Percentiles rank a stretch among this genome's conserved stretches.
These are phyloP conservation scores for Protosalanx chinensis DNA, from an alignment of 2,797 vertebrate genomes.

Conservation along the genomic window DNA sequence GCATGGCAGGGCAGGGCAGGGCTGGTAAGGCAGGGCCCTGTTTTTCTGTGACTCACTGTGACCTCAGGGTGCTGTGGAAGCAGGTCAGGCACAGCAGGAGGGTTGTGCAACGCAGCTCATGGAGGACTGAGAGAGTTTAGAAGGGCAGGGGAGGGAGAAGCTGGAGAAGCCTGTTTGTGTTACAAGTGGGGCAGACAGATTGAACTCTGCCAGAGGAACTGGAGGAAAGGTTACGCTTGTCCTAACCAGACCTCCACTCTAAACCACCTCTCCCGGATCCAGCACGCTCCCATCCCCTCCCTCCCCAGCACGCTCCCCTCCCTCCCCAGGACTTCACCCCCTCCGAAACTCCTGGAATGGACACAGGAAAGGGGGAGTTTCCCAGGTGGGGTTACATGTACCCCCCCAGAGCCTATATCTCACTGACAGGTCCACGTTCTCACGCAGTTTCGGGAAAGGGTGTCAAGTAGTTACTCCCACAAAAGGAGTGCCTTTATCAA, in stretches of 20 bases:
- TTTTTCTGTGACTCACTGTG: slow-evolving; percentile 58
- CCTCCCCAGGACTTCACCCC: slow-evolving; percentile 17
- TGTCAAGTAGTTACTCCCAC: slow-evolving; percentile 34
- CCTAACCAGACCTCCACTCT: slow-evolving; percentile 60
- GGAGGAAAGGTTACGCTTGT: slow-evolving; percentile 76
- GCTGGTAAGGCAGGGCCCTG: slow-evolving; percentile 36
- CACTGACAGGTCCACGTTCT: slow-evolving; percentile 35
- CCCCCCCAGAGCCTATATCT: slow-evolving; percentile 43
- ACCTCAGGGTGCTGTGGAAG: slow-evolving; percentile 49
- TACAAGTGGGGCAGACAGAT: slow-evolving; percentile 64
- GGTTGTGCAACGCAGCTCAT: slow-evolving; percentile 5
- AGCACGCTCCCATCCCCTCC: slow-evolving; percentile 41
- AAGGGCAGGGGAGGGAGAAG: slow-evolving; percentile 41
- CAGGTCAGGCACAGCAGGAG: slow-evolving; percentile 32
- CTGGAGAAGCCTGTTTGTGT: slow-evolving; percentile 59
- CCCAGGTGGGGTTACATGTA: slow-evolving; percentile 67
- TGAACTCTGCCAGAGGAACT: slow-evolving; percentile 68
- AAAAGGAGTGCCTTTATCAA: slow-evolving; percentile 22
- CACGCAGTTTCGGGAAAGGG: slow-evolving; percentile 30
- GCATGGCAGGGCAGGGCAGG: slow-evolving; percentile 29
- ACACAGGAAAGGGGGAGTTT: slow-evolving; percentile 48
- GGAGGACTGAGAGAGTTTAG: slow-evolving; percentile 2
- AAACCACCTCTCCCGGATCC: slow-evolving; percentile 45
- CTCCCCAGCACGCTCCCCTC: slow-evolving; percentile 23
- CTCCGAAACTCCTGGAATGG: slow-evolving; percentile 52